Conservation (phyloP, 2,888 invertebrate species). For the Rotaria magnacalcarata region DNA sequence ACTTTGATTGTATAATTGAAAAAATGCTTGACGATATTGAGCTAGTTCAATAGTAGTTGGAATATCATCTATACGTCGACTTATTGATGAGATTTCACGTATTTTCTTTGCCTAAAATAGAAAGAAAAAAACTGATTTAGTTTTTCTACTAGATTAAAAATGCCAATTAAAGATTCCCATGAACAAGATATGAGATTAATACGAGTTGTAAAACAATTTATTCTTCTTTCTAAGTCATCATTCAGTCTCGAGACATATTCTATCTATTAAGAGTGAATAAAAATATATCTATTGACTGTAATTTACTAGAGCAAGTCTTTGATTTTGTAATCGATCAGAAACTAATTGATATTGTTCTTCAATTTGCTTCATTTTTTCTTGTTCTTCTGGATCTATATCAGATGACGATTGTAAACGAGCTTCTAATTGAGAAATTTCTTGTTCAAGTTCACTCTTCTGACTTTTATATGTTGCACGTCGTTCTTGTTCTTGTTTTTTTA, state of each 20-base stretch:
- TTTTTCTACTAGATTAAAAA: too few species aligned
- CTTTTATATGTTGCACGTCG: slow-evolving; percentile 72
- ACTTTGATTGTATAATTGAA: slow-evolving; percentile 83
- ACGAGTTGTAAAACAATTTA: too few species aligned
- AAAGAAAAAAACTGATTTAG: slow-evolving; percentile 39
- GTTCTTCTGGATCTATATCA: slow-evolving; percentile 55
- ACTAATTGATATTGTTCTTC: slow-evolving; percentile 58
- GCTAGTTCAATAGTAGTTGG: slow-evolving; percentile 85
- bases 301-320: slow-evolving; percentile 56
- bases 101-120: slow-evolving; percentile 62
- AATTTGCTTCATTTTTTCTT: slow-evolving; percentile 55
- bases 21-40: slow-evolving; percentile 88
- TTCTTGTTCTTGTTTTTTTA: slow-evolving; percentile 70
- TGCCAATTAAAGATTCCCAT: too few species aligned
- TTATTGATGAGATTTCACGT: slow-evolving; percentile 65
- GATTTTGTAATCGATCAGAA: slow-evolving; percentile 59
- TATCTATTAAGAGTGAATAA: too few species aligned
- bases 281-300: too few species aligned
- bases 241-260: too few species aligned
- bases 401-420: slow-evolving; percentile 50
- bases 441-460: slow-evolving; percentile 56
- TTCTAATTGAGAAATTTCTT: slow-evolving; percentile 55
- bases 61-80: slow-evolving; percentile 79
- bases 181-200: too few species aligned
- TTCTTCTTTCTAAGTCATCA: too few species aligned